Base-by-base conservation (phyloP, 2,113 vertebrate species). In the Cryptotis parvus region DNA sequence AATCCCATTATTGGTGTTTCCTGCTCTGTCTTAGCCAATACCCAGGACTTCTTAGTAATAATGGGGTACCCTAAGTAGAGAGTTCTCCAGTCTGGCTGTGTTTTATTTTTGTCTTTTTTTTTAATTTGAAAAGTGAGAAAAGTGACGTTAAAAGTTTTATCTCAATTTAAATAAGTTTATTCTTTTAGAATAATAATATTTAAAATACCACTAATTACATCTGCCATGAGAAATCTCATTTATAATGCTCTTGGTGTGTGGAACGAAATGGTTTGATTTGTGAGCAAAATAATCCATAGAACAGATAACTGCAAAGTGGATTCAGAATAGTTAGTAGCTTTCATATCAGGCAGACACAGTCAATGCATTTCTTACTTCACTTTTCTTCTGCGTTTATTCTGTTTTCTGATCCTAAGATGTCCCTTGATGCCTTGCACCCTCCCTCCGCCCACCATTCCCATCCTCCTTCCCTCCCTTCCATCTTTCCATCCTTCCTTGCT, bases 101-200 rank as follows among this genome's bases (percentile, higher is more conserved):
- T n/a, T n/a, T n/a, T n/a, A n/a, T n/a, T n/a, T n/a, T n/a, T n/a
- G n/a, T n/a, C n/a, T n/a, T n/a, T n/a, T n/a, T n/a, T n/a, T n/a
- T n/a, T n/a, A n/a, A n/a, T n/a, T n/a, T n/a, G n/a, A 39, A 66
- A 86, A 83, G 63, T 94, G 85, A 90, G 72, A 94, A 91, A 87
- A 88, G 61, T 94, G 85, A 86, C 78, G 94, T 92, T 91, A 88
- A 76, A 91, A 94, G 74, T 61, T 95, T 86, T 92, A 87, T 94
- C 63, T 78, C 72, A 76, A 33, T 80, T 92, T 65, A 85, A 94
- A 81, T 75, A 76, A 35, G 41, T 35, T 84, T 4, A 6, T 14
- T 88, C n/a, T 88, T 41, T 91, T 90, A 9, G 55, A 94, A 93
- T 75, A 80, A 82, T 83, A 91, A n/a, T n/a, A n/a, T n/a, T 24